Base-by-base conservation (phyloP, 1,140 invertebrate species). In the Platyscapa corneri region DNA sequence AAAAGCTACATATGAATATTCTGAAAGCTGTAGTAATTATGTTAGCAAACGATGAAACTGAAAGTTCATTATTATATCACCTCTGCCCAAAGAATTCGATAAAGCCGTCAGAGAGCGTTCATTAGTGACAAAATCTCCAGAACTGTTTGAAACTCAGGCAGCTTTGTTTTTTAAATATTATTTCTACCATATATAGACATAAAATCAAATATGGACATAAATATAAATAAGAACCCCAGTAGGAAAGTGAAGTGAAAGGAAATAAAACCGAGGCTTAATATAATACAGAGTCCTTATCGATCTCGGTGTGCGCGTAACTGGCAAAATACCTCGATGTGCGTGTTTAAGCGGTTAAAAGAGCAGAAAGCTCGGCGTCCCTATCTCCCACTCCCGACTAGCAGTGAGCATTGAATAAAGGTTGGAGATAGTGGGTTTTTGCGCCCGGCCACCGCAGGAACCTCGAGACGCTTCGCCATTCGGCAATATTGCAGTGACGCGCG, bases 401-500 rank as follows among this genome's bases (percentile, higher is more conserved):
- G 18, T 3, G 30, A 7, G 20, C 75, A 74, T 82, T 82, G 46
- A 74, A 83, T 64, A 75, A 76, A 39, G 56, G 23, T 32, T 20
- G 60, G 10, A 20, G 53, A 27, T 46, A n/a, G 74, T 8, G 42
- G 23, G 39, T 83, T 72, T 64, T 76, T 76, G 30, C 32, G 1
- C 18, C 10, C 20, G 1, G 16, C 27, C 64, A 32, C 30, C 23
- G 75, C 64, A 56, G 67, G 72, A 78, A 53, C 8, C 46, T 42
- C 64, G 75, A 37, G 75, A 67, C 39, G 60, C 18, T n/a, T 49
- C 39, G n/a, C 10, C 53, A 74, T 70, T 78, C 23, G 83, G 64
- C 34, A 72, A 84, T 79, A 79, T 72, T 64, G 64, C 82, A 60
- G 18, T 67, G 82, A 83, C 74, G 72, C 74, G 72, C 74, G 67